Evolutionary conservation across 2,797 vertebrate species (phyloP).

Genomic region (Denticeps clupeoides): DNA sequence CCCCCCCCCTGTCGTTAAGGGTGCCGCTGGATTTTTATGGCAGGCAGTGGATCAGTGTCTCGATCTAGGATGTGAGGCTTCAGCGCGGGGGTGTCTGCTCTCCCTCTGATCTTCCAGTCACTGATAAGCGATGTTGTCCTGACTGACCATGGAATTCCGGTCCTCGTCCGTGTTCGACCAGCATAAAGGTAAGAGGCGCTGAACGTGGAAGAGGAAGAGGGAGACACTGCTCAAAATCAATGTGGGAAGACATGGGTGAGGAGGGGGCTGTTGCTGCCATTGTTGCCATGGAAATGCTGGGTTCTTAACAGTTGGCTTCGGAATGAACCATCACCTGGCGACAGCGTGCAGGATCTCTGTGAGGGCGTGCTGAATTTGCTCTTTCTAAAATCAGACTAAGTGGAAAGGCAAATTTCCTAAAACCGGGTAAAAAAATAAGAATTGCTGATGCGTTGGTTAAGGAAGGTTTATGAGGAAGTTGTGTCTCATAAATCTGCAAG

Average conservation of each 20-base stretch:
- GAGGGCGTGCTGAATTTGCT: too few relatives aligned
- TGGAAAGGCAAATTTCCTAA: too few relatives aligned
- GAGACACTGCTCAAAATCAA: background rate
- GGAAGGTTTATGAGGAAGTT: constrained; percentile 1
- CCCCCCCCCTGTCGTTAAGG: background rate
- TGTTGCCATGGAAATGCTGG: constrained; percentile 37
- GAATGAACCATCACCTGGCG: constrained; percentile 9
- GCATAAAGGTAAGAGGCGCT: constrained; percentile 77
- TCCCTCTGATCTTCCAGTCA: too few relatives aligned
- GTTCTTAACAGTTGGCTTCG: constrained; percentile 16
- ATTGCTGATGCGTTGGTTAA: constrained; percentile 8
- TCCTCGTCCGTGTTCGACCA: constrained; percentile 72
- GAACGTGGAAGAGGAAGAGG: background rate
- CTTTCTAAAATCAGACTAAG: too few relatives aligned
- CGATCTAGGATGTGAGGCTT: too few relatives aligned
- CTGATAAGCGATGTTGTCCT: constrained; percentile 2
- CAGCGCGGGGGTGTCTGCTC: too few relatives aligned
- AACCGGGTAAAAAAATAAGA: too few relatives aligned
- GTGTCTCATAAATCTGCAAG: background rate
- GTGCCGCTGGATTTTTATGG: too few relatives aligned
- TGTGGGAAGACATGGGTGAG: constrained; percentile 6
- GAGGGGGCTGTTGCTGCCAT: too few relatives aligned
- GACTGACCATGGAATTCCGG: constrained; percentile 71
- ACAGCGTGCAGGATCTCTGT: constrained; percentile 2
- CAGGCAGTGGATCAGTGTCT: too few relatives aligned